Base-by-base conservation (phyloP, 2,797 vertebrate genomes). In the Catharus ustulatus region DNA sequence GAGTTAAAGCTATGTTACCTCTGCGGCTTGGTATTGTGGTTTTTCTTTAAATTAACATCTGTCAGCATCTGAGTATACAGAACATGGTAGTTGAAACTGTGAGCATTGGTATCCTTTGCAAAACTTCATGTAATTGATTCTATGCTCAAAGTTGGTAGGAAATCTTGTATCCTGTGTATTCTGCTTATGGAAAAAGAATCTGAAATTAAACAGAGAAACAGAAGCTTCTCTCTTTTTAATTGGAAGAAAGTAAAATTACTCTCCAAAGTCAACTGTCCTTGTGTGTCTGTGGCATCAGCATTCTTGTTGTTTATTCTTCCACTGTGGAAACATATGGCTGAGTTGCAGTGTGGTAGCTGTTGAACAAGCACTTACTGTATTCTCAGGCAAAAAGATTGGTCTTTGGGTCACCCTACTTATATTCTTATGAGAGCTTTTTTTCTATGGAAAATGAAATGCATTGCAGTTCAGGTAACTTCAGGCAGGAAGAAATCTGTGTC, bases 1-100 rank as follows among this genome's bases (percentile, higher is more conserved):
- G 63, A 94, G 51, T 93, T 78, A 94, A 96, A 90, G 78, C 87
- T 62, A 24, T 76, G 26, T 96, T 94, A 88, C 43, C 42, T 71
- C 69, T 92, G 34, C 75, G 86, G 85, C 43, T 89, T 92, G 88
- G 54, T 91, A 62, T 30, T 57, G 27, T 38, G 19, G 6, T 74
- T 90, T 90, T 90, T 43, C 58, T 96, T 93, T 81, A 75, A 80
- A 81, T 82, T 57, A 38, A 40, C 16, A 19, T 69, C 72, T 74
- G 22, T 69, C 68, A 89, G 46, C 27, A 27, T 75, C 15, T n/a
- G 38, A 58, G 48, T 69, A 12, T 24, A 18, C 12, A 75, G 63
- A 42, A 36, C 22, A 8, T 29, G 52, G 59, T 93, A 43, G 55
- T 73, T 84, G 29, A 48, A 83, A 67, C 10, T 49, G 2, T 12